These are phyloP conservation scores for Suricata suricatta DNA, from an alignment of 2,113 vertebrate species.

Conservation along the genomic window DNA sequence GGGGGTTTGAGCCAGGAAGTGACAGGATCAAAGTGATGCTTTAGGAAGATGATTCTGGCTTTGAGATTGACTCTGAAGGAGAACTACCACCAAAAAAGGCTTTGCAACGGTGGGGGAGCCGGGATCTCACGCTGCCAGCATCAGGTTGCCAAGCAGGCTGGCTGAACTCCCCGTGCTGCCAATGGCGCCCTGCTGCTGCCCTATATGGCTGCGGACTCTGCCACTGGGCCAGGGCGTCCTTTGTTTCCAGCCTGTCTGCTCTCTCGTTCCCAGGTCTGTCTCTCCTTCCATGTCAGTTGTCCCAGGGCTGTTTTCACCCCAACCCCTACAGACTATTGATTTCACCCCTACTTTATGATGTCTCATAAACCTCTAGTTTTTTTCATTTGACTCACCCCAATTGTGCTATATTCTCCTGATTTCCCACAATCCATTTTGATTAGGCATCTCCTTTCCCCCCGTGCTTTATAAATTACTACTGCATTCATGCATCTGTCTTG, in stretches of 20 bases:
- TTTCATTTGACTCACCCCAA: not conserved
- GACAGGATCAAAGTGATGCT: not conserved
- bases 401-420: not conserved
- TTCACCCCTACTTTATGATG: not conserved
- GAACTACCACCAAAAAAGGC: slow-evolving; percentile 32
- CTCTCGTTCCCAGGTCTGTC: not conserved
- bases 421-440: not conserved
- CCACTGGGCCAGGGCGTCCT: not conserved
- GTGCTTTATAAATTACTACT: not conserved
- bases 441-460: not conserved
- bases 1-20: not conserved
- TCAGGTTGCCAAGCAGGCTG: not conserved
- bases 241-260: not conserved
- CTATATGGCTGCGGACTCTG: not conserved
- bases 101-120: not conserved
- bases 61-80: not conserved
- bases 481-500: not conserved
- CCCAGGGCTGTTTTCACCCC: not conserved
- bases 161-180: not conserved
- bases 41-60: not conserved
- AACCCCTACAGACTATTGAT: not conserved
- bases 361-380: not conserved
- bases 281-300: not conserved
- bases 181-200: not conserved
- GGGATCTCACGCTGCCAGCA: not conserved